A percentile compares a stretch with the other conserved stretches of the same genome.
Evolutionary conservation across 2,797 vertebrate genomes (phyloP).

Genomic region (Macrochelys suwanniensis): DNA sequence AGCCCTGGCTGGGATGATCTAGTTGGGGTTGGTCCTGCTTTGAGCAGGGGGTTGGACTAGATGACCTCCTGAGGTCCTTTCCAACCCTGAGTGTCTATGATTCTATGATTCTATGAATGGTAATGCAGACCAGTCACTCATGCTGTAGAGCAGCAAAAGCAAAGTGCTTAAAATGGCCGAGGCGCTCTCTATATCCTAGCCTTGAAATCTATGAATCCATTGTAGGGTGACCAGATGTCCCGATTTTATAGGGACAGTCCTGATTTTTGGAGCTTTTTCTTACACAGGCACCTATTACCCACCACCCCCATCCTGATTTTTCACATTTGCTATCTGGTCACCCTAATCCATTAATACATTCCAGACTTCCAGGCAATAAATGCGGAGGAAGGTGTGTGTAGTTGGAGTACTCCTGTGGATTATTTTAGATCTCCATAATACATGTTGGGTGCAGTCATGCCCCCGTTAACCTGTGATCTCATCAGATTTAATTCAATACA

Average conservation of each 20-base stretch:
- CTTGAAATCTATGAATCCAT: neutral
- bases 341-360: accelerated
- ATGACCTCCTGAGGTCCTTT: too few relatives aligned
- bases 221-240: too few relatives aligned
- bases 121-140: neutral
- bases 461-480: neutral
- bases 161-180: neutral
- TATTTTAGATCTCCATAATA: neutral
- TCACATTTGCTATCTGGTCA: too few relatives aligned
- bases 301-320: too few relatives aligned
- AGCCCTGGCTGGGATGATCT: too few relatives aligned
- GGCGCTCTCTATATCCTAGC: neutral
- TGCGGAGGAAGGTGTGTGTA: neutral
- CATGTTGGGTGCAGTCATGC: neutral
- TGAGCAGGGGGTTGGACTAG: too few relatives aligned
- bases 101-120: too few relatives aligned
- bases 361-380: accelerated
- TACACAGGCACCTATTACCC: too few relatives aligned
- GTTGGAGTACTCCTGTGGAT: neutral
- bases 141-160: neutral
- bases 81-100: too few relatives aligned
- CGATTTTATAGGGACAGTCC: too few relatives aligned
- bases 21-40: too few relatives aligned
- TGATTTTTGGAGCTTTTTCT: too few relatives aligned
- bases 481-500: neutral